Percentiles rank a stretch among this genome's conserved stretches.
Evolutionary conservation across 1,140 invertebrate species (phyloP).

Genomic region (Drosophila sucinea): DNA sequence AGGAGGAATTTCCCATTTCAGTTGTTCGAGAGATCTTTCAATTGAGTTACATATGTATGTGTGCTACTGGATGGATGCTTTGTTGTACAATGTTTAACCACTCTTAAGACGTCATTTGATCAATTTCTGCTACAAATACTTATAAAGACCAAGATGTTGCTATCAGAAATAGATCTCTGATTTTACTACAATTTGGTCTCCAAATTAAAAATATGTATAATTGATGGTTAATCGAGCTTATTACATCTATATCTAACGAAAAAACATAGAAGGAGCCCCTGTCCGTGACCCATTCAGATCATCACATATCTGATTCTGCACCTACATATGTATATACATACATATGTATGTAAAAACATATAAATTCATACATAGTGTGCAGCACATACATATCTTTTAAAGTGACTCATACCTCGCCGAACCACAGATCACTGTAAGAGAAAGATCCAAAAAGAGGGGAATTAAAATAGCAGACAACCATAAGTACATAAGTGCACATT

Average conservation of each 20-base stretch:
- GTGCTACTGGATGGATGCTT: neutral
- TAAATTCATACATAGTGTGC: neutral
- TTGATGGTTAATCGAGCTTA: too few species aligned
- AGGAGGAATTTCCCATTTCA: neutral
- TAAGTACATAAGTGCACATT: conserved; percentile 70
- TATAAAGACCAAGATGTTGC: too few species aligned
- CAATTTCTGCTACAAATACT: too few species aligned
- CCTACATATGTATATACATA: conserved; percentile 12
- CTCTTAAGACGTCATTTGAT: conserved; percentile 11
- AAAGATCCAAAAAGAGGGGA: conserved; percentile 49
- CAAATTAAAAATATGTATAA: too few species aligned
- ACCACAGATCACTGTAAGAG: conserved; percentile 24
- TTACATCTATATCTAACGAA: too few species aligned
- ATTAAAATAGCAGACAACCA: conserved; percentile 20
- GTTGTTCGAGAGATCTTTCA: neutral
- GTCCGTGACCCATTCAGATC: neutral
- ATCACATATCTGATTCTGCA: neutral
- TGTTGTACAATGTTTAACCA: neutral
- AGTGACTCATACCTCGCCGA: conserved; percentile 38
- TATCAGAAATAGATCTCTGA: too few species aligned
- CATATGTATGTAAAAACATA: neutral
- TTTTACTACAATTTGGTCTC: too few species aligned
- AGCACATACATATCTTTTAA: neutral
- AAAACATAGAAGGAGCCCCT: neutral
- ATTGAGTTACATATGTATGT: neutral